phyloP scores from a whole-genome alignment of 1,140 invertebrate species.

The Homarus americanus region DNA sequence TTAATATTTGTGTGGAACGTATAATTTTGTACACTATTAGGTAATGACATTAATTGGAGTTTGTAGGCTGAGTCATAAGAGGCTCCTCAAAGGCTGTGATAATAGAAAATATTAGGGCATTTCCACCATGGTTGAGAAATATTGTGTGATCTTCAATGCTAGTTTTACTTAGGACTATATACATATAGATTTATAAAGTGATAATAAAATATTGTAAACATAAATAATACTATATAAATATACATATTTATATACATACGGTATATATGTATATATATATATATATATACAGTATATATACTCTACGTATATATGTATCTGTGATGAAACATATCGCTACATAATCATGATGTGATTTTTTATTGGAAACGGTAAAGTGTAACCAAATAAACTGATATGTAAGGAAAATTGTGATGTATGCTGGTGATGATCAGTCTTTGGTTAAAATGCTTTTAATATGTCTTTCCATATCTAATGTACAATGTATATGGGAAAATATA shows the following conservation, averaged over 20 bases:
- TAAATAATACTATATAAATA: too few relatives aligned
- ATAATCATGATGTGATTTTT: background rate
- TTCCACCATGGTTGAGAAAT: background rate
- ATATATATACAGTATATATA: too few relatives aligned
- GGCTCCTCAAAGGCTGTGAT: slow-evolving; percentile 8
- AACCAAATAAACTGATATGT: background rate
- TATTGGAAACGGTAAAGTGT: background rate
- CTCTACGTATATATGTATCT: too few relatives aligned
- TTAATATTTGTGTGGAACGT: too few relatives aligned
- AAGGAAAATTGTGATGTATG: background rate
- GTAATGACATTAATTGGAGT: too few relatives aligned
- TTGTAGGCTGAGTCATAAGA: too few relatives aligned
- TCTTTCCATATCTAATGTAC: slow-evolving; percentile 52
- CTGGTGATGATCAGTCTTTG: slow-evolving; percentile 53
- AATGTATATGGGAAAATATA: slow-evolving; percentile 49
- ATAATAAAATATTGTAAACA: background rate
- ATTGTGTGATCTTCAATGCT: background rate
- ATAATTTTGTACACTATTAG: too few relatives aligned
- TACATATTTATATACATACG: too few relatives aligned
- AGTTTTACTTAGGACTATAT: background rate
- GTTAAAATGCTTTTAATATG: slow-evolving; percentile 43
- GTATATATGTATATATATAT: too few relatives aligned
- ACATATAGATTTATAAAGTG: background rate
- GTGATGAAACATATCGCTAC: background rate
- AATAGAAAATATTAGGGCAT: background rate